Evolutionary conservation across 2,113 vertebrate genomes (phyloP).

Genomic region (Oenanthe oenanthe): DNA sequence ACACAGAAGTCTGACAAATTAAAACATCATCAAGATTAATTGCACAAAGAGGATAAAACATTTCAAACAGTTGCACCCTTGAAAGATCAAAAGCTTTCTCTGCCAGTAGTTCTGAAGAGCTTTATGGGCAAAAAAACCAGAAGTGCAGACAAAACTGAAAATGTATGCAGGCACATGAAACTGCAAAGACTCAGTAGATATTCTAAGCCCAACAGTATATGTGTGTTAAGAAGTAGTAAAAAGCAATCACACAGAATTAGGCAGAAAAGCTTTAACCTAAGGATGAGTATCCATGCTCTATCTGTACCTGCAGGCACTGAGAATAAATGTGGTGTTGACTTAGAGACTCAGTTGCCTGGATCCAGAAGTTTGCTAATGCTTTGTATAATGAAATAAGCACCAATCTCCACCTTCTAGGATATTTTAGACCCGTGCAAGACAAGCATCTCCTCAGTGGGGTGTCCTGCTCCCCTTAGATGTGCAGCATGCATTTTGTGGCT

Average conservation of each 20-base stretch:
- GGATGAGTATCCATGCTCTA: neutral
- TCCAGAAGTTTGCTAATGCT: neutral
- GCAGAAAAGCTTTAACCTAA: neutral
- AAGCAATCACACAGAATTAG: neutral
- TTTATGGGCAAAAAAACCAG: neutral
- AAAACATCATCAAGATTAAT: conserved; percentile 35
- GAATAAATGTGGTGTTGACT: neutral
- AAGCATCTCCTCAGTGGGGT: neutral
- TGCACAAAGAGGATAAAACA: conserved; percentile 15
- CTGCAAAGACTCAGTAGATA: neutral
- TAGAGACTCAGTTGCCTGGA: neutral
- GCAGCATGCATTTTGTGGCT: neutral
- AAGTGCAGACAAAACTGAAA: neutral
- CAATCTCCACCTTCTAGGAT: neutral
- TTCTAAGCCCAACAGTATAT: neutral
- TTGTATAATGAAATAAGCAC: neutral
- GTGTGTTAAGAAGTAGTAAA: neutral
- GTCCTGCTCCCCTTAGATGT: neutral
- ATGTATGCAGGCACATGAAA: neutral
- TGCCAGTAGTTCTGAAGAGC: neutral
- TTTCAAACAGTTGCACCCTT: conserved; percentile 7
- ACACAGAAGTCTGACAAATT: conserved; percentile 39
- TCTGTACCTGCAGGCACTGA: neutral
- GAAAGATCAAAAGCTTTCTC: conserved; percentile 34
- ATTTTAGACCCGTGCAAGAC: neutral